Evolutionary conservation across 2,888 invertebrate genomes (phyloP).

Genomic region (Gordius sp.): DNA sequence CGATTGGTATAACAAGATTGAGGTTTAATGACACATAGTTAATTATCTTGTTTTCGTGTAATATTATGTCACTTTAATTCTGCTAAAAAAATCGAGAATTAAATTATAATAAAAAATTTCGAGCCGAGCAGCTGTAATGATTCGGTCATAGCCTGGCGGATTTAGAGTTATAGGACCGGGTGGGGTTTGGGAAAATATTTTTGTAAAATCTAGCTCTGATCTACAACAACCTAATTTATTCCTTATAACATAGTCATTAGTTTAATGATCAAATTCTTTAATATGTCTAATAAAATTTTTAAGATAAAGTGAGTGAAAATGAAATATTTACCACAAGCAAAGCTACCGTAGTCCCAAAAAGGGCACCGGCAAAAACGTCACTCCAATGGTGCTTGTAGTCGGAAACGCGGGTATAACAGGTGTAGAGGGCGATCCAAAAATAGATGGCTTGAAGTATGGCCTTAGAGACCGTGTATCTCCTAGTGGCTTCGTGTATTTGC

Average conservation of each 20-base stretch:
- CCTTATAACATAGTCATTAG: neutral
- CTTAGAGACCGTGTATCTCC: neutral
- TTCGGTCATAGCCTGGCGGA: no score
- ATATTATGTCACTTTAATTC: no score
- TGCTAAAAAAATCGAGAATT: no score
- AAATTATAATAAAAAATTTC: no score
- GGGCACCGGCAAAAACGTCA: conserved; percentile 4
- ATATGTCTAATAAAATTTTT: neutral
- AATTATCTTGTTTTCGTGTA: no score
- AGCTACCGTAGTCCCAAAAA: neutral
- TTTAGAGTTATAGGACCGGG: no score
- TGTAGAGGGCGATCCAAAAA: conserved; percentile 10
- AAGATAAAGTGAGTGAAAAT: neutral
- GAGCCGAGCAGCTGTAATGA: no score
- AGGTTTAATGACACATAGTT: no score
- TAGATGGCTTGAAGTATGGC: neutral
- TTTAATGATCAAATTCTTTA: neutral
- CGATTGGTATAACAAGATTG: no score
- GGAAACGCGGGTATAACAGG: conserved; percentile 3
- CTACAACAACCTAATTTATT: no score
- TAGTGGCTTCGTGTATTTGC: conserved; percentile 5
- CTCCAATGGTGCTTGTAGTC: conserved; percentile 13
- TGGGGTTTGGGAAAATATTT: no score
- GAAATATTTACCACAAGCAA: neutral
- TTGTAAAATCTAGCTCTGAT: no score